Percentiles rank a stretch among this genome's conserved stretches.
phyloP scores from a whole-genome alignment of 1,140 invertebrate species.

The Drosophila grimshawi region DNA sequence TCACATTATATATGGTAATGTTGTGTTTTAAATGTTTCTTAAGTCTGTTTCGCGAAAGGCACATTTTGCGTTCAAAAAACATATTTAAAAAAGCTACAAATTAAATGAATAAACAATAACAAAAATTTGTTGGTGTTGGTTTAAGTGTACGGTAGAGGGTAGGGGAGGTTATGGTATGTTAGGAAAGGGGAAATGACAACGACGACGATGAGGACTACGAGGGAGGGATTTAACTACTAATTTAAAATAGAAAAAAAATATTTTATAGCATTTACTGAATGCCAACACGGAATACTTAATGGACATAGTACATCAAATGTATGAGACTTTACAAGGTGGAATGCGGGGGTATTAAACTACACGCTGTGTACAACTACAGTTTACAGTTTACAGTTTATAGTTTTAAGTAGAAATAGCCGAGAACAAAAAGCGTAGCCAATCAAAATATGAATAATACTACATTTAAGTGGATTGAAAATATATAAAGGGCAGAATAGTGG shows the following conservation, averaged over 20 bases:
- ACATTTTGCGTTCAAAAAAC: slow-evolving; percentile 23
- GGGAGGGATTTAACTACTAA: background rate
- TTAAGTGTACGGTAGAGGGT: too few species aligned
- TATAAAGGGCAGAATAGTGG: background rate
- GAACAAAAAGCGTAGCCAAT: slow-evolving; percentile 6
- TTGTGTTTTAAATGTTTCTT: slow-evolving; percentile 18
- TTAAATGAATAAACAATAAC: slow-evolving; percentile 19
- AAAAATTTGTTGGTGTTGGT: slow-evolving; percentile 2
- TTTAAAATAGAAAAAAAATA: slow-evolving; percentile 4
- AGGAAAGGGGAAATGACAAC: background rate
- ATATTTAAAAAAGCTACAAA: slow-evolving; percentile 12
- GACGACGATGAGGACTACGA: too few species aligned
- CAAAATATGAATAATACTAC: slow-evolving; percentile 34
- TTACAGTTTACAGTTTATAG: background rate
- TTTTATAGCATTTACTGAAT: background rate
- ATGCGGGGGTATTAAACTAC: background rate
- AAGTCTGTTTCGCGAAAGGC: slow-evolving; percentile 36
- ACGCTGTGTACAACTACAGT: background rate
- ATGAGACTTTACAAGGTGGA: slow-evolving; percentile 8
- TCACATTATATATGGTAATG: slow-evolving; percentile 5
- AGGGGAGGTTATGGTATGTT: too few species aligned
- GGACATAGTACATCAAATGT: background rate
- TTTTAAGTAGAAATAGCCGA: slow-evolving; percentile 48
- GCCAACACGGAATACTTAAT: slow-evolving; percentile 4
- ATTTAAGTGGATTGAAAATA: slow-evolving; percentile 22